phyloP scores from a whole-genome alignment of 2,888 invertebrate species.

The Caenorhabditis afra region DNA sequence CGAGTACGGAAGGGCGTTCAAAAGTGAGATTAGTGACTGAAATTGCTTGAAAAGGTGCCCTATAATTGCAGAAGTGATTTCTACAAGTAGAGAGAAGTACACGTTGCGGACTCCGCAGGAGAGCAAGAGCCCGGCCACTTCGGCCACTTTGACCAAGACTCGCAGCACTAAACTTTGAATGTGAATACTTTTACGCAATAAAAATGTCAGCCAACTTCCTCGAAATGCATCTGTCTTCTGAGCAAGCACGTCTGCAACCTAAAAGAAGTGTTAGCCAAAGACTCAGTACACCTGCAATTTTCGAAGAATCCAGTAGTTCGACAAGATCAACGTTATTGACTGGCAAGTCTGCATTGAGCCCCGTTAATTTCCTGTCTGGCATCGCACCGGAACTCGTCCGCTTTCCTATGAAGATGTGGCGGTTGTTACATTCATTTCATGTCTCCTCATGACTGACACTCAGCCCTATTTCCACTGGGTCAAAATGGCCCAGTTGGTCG shows the following conservation, averaged over 20 bases:
- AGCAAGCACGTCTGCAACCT: no score
- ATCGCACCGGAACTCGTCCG: no score
- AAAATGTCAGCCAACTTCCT: no score
- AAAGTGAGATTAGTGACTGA: conserved; percentile 19
- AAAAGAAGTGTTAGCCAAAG: no score
- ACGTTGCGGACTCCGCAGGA: not conserved
- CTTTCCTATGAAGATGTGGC: no score
- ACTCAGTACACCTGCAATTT: no score
- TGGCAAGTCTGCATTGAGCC: no score
- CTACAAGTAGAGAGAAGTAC: conserved; percentile 16
- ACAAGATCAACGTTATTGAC: no score
- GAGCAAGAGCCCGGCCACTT: conserved; percentile 2
- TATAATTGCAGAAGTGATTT: conserved; percentile 2
- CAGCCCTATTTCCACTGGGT: not conserved
- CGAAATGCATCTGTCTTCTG: no score
- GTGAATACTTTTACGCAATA: not conserved
- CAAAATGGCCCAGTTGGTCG: not conserved
- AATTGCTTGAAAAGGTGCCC: not conserved
- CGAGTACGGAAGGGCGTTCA: conserved; percentile 32
- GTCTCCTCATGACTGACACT: not conserved
- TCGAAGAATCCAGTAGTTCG: no score
- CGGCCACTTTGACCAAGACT: not conserved
- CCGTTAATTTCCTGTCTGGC: no score
- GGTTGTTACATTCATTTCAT: no score
- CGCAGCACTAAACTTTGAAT: conserved; percentile 16